Evolutionary conservation across 2,113 vertebrate genomes (phyloP), one percentile per base, ranked within the genome.

Genomic region (Cyanoderma ruficeps): DNA sequence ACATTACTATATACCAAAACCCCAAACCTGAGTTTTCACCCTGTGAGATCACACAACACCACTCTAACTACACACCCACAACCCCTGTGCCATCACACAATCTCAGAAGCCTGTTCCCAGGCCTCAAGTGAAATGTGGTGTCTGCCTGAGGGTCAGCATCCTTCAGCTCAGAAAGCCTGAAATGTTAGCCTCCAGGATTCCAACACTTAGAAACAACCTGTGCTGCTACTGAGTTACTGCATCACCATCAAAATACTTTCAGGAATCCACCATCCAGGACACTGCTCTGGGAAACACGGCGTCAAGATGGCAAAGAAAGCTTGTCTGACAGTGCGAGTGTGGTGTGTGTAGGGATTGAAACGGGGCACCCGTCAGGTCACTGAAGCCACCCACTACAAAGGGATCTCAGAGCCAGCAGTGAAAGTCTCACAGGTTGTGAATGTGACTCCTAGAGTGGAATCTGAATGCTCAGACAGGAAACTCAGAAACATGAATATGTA

Each of bases 281-380:
- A 18, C 17, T 56, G 65, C 13, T 31, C 25, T 18, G 8, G 35
- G 35, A 42, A 56, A 31, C 1, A 1, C 25, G 15, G 17, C 11
- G 17, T 35, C 31, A 49, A 25, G 31, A 31, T 1, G 2, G 35
- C 19, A 55, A 64, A 49, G 25, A 31, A 64, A 57, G 10, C 14
- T 31, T 57, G 13, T 20, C 28, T 53, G 12, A 16, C 15, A 55
- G 56, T 5, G 20, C 35, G 30, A 53, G 24, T 30, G 17, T 25
- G 25, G 24, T 25, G 17, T 3, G 6, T 23, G n/a, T 21, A 64
- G 11, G 25, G 31, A 49, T 49, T 49, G 42, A 42, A 30, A n/a
- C 4, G 7, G 16, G 13, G 16, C 30, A 49, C 31, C 16, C 0
- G 0, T 18, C 25, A 35, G 30, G 49, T 22, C 57, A 35, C 25